Percentiles rank a stretch among this genome's conserved stretches.
Conservation (phyloP, 2,113 vertebrate genomes). For the Ictalurus punctatus region DNA sequence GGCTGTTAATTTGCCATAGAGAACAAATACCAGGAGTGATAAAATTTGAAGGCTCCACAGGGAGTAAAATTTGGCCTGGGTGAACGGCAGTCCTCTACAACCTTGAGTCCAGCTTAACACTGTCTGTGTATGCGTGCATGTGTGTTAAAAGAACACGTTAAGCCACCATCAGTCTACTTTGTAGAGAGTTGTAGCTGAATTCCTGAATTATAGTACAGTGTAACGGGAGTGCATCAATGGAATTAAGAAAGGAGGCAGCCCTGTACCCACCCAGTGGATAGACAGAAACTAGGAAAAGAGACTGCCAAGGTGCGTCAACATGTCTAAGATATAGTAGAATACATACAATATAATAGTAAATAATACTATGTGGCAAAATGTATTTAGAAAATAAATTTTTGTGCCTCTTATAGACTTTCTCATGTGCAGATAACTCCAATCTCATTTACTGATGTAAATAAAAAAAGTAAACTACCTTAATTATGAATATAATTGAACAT, state of each 20-base stretch:
- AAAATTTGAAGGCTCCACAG: conserved; percentile 95
- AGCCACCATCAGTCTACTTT: conserved; percentile 60
- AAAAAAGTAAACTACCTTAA: background rate
- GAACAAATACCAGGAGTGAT: conserved; percentile 99
- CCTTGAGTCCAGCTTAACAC: conserved; percentile 79
- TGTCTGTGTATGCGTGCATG: conserved; percentile 13
- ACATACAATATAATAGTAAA: background rate
- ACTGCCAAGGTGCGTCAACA: background rate
- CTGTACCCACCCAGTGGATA: background rate
- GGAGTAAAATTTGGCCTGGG: conserved; percentile 77
- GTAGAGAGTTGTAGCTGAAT: conserved; percentile 52
- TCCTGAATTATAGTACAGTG: conserved; percentile 12
- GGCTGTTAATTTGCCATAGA: conserved; percentile 98
- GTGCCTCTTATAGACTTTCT: background rate
- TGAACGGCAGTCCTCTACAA: conserved; percentile 87
- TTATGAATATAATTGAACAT: background rate
- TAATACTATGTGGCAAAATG: background rate
- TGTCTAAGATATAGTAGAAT: background rate
- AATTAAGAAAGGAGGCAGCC: conserved; percentile 17
- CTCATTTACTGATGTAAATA: background rate
- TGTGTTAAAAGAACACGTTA: conserved; percentile 33
- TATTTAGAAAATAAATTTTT: background rate
- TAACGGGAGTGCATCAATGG: background rate
- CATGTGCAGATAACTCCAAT: background rate
- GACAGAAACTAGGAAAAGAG: background rate